These are phyloP conservation scores for Halichondria panicea DNA, from an alignment of 37 sponge, comb jelly and placozoan species.

Conservation along the genomic window DNA sequence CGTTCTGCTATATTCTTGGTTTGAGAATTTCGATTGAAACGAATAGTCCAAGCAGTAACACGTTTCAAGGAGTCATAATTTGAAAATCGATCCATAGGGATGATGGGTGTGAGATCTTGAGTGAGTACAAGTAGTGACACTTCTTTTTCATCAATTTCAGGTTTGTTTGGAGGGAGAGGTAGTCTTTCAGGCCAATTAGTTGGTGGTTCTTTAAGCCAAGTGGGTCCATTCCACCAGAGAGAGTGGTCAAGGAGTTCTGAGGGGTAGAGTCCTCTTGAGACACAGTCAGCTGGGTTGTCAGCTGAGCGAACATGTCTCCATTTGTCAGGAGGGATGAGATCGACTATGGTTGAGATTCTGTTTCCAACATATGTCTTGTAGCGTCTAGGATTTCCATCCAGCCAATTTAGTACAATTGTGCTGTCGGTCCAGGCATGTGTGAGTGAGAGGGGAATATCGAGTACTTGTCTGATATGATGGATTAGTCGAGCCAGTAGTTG, in stretches of 20 bases:
- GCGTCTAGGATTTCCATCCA: conserved; percentile 26
- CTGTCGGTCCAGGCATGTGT: conserved; percentile 50
- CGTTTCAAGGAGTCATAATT: conserved; percentile 16
- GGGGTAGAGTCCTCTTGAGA: conserved; percentile 26
- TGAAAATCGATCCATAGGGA: conserved; percentile 25
- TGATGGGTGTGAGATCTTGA: background rate
- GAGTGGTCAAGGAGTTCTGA: conserved; percentile 20
- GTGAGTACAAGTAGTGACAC: background rate
- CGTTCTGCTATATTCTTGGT: background rate
- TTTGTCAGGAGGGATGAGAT: conserved; percentile 15
- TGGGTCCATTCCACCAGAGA: conserved; percentile 36
- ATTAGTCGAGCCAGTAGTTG: conserved; percentile 36
- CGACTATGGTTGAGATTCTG: conserved; percentile 5
- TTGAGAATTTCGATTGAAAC: conserved; percentile 18
- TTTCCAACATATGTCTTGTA: too few species aligned
- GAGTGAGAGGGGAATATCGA: conserved; percentile 17
- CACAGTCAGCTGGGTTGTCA: conserved; percentile 43
- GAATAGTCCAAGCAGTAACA: conserved; percentile 31
- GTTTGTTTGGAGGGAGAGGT: conserved; percentile 10
- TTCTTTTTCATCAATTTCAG: conserved; percentile 1
- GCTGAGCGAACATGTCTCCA: conserved; percentile 6
- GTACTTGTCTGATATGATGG: conserved; percentile 18
- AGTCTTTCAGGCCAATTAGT: conserved; percentile 23
- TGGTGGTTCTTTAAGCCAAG: conserved; percentile 28
- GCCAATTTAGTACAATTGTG: conserved; percentile 42